Evolutionary conservation across 2,113 vertebrate genomes (phyloP).

Genomic region (Ochotona princeps): DNA sequence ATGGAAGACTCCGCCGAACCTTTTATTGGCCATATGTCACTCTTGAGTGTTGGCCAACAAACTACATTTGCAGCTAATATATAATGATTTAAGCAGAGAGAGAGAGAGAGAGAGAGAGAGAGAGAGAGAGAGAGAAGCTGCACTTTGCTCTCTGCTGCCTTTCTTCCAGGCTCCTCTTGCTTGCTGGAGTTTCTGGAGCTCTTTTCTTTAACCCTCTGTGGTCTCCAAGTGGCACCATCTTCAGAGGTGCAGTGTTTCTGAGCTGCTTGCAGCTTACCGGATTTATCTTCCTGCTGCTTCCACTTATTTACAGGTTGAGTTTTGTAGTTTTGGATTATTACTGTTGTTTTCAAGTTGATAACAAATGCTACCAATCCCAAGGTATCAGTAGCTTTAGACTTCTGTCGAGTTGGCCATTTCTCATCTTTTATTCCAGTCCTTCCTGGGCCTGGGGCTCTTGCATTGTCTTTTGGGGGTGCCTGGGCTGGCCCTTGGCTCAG

Average conservation of each 20-base stretch:
- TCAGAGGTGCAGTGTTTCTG: neutral
- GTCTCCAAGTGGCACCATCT: constrained; percentile 68
- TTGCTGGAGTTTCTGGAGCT: constrained; percentile 67
- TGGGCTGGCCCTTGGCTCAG: neutral
- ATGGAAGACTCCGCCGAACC: constrained; percentile 86
- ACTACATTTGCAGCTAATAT: constrained; percentile 87
- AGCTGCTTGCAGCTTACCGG: neutral
- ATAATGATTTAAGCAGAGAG: constrained; percentile 86
- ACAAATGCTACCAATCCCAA: neutral
- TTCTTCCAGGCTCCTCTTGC: constrained; percentile 78
- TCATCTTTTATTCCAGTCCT: neutral
- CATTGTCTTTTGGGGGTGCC: neutral
- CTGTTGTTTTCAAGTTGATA: constrained; percentile 9
- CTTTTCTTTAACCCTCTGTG: constrained; percentile 67
- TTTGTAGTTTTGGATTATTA: neutral
- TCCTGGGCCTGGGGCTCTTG: neutral
- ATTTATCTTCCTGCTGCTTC: neutral
- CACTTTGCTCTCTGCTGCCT: constrained; percentile 82
- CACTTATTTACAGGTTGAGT: neutral
- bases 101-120: neutral
- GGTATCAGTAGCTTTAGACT: neutral
- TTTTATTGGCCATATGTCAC: constrained; percentile 88
- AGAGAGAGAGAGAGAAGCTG: constrained; percentile 87
- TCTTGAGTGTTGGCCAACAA: constrained; percentile 86
- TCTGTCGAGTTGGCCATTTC: neutral